Percentiles rank a stretch among this genome's conserved stretches.
These are phyloP conservation scores for Squalus acanthias DNA, from an alignment of 2,797 vertebrate species.

Conservation along the genomic window DNA sequence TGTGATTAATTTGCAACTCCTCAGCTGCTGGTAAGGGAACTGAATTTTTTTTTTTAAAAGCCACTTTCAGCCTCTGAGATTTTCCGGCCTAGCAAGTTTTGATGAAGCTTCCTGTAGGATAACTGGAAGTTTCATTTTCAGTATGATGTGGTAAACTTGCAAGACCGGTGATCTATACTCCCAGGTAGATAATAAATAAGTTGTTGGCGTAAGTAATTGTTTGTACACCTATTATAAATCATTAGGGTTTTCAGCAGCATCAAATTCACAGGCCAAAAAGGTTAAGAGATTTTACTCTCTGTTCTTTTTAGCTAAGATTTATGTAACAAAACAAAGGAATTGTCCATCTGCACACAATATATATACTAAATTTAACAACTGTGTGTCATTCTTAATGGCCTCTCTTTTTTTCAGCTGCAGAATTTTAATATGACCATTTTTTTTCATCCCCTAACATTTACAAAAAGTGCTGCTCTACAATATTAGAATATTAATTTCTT, in stretches of 20 bases:
- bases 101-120: not conserved
- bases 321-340: conserved; percentile 16
- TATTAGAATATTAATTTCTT: not conserved
- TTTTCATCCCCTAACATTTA: not conserved
- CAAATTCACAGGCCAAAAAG: conserved; percentile 20
- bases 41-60: not conserved
- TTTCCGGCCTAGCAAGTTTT: not conserved
- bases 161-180: not conserved
- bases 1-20: conserved; percentile 15
- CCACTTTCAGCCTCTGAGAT: not conserved
- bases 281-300: conserved; percentile 32
- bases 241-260: not conserved
- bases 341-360: conserved; percentile 13
- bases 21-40: not conserved
- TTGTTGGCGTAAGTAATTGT: conserved; percentile 3
- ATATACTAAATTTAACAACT: conserved; percentile 35
- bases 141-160: not conserved
- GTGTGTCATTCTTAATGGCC: conserved; percentile 12
- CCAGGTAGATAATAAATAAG: conserved; percentile 38
- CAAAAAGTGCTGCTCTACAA: not conserved
- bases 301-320: conserved; percentile 33
- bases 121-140: not conserved
- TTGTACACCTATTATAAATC: conserved; percentile 32
- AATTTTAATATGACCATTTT: conserved; percentile 16
- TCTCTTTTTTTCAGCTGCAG: not conserved